Conservation (phyloP, 2,797 vertebrate species). For the Acanthurus lineatus region DNA sequence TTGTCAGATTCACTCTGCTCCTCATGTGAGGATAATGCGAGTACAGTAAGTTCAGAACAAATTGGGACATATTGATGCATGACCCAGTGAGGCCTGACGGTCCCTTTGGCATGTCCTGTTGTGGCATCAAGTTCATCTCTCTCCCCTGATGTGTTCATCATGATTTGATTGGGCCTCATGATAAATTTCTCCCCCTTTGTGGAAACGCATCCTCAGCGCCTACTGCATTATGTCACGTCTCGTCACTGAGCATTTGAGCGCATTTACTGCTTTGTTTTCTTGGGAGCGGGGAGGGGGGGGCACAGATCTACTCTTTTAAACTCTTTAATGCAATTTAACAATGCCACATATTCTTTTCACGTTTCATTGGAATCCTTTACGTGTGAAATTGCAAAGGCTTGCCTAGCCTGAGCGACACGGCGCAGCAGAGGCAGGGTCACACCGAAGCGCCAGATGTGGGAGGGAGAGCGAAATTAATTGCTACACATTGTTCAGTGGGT, state of each 20-base stretch:
- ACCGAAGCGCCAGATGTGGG: slow-evolving; percentile 85
- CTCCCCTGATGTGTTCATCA: slow-evolving; percentile 53
- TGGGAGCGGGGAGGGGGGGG: slow-evolving; percentile 13
- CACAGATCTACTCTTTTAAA: slow-evolving; percentile 76
- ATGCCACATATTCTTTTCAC: slow-evolving; percentile 86
- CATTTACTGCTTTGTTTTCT: slow-evolving; percentile 78
- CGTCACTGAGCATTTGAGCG: slow-evolving; percentile 75
- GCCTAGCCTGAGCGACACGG: slow-evolving; percentile 67
- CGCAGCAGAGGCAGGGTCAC: slow-evolving; percentile 76
- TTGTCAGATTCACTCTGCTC: neutral
- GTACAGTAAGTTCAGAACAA: slow-evolving; percentile 14
- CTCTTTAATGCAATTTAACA: slow-evolving; percentile 90
- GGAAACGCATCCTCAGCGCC: slow-evolving; percentile 57
- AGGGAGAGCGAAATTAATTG: slow-evolving; percentile 85
- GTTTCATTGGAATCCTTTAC: slow-evolving; percentile 86
- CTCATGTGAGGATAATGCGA: neutral
- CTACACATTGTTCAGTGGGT: slow-evolving; percentile 88
- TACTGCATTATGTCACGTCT: slow-evolving; percentile 70
- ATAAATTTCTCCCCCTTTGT: slow-evolving; percentile 53
- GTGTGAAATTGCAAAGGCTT: slow-evolving; percentile 84
- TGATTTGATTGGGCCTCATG: slow-evolving; percentile 41
- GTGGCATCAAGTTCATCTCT: slow-evolving; percentile 41
- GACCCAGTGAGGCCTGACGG: slow-evolving; percentile 9
- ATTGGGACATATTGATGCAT: slow-evolving; percentile 11
- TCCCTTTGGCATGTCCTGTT: slow-evolving; percentile 14